Evolutionary conservation across 1,140 invertebrate species (phyloP), one percentile per base, ranked within the genome.

Genomic region (Meloidogyne exigua): DNA sequence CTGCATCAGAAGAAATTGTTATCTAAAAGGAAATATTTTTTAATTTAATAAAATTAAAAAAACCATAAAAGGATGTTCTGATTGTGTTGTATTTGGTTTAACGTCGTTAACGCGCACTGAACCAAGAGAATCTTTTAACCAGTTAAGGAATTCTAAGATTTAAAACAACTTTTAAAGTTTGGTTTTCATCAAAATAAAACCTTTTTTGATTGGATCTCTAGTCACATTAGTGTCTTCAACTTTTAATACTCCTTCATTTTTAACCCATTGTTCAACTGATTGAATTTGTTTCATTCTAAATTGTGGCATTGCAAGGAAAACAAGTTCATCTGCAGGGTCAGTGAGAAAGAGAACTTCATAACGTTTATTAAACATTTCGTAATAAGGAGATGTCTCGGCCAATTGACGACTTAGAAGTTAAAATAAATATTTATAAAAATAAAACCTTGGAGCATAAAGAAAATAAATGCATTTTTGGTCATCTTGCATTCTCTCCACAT

Each of bases 181-280:
- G 18, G 28, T n/a, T 26, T 63, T 28, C 63, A 26, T 3, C 28
- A 32, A 32, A 32, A n/a, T n/a, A 78, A 78, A 32, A 79, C 78
- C 85, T 76, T 89, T 89, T 42, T 91, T 81, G 2, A 36, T 28
- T 5, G 25, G 39, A 65, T 73, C 72, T 65, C 72, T 73, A 13
- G 57, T 73, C 23, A 73, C 23, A 9, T 62, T 90, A 63, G 89
- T 89, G 2, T 90, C 88, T 62, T 91, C 90, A 5, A 90, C 90
- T 81, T 92, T 15, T 12, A 23, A 65, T 23, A 85, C 68, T 11
- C 81, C 84, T 65, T 84, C 91, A 76, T 92, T 90, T 71, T 93
- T 90, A 91, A 96, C 92, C 88, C 96, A 94, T 87, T 95, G 96
- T 89, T 98, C 95, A 9, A 96, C 93, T 0, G 95, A 96, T 0